These are phyloP conservation scores for Lophura nycthemera DNA, from an alignment of 2,113 vertebrate species.

Conservation along the genomic window DNA sequence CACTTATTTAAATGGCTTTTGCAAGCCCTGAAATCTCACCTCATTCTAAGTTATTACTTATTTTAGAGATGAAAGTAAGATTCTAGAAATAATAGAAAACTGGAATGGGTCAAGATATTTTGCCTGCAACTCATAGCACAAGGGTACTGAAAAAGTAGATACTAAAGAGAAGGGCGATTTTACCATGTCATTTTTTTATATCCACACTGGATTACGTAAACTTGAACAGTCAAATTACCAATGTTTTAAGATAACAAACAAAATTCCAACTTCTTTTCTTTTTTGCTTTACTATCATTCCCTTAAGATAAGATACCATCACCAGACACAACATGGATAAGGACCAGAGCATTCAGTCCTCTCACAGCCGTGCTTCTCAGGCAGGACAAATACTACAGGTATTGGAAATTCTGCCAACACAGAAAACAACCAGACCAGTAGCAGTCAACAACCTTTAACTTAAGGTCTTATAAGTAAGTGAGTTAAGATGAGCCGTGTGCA, in stretches of 20 bases:
- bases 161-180: not conserved
- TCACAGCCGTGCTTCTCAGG: not conserved
- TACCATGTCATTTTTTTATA: not conserved
- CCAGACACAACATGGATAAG: not conserved
- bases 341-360: not conserved
- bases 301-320: not conserved
- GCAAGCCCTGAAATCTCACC: not conserved
- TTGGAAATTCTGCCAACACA: not conserved
- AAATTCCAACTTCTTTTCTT: not conserved
- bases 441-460: not conserved
- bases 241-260: not conserved
- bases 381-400: not conserved
- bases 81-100: not conserved
- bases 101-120: not conserved
- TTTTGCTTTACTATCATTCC: not conserved
- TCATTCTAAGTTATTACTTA: not conserved
- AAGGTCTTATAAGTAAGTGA: not conserved
- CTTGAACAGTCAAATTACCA: not conserved
- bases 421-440: not conserved
- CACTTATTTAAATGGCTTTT: not conserved
- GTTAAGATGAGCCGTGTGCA: not conserved
- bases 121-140: not conserved
- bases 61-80: not conserved
- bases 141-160: not conserved
- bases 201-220: constrained; percentile 10